phyloP scores from a whole-genome alignment of 2,797 vertebrate species.

The Ptychobarbus kaznakovi region DNA sequence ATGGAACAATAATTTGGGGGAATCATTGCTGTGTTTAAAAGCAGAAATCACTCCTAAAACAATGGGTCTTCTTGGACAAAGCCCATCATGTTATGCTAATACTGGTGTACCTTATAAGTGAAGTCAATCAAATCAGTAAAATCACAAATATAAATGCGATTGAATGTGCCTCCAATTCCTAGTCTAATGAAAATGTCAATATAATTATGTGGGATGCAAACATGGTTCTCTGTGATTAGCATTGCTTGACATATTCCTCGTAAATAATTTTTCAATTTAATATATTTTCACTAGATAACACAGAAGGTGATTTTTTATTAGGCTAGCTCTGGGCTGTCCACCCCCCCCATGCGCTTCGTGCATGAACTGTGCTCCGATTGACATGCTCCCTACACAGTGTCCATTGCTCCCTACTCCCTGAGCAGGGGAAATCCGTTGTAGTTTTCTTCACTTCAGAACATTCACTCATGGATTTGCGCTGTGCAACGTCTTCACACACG shows the following conservation, averaged over 20 bases:
- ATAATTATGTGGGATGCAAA: constrained; percentile 9
- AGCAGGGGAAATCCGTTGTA: too few relatives aligned
- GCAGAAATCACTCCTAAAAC: background rate
- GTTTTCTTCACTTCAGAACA: too few relatives aligned
- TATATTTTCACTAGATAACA: background rate
- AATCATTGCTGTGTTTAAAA: background rate
- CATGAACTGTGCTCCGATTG: too few relatives aligned
- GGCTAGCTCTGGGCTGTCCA: background rate
- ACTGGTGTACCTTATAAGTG: background rate
- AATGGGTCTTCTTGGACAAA: background rate
- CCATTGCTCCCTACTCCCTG: too few relatives aligned
- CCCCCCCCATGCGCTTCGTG: too few relatives aligned
- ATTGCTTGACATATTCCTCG: background rate
- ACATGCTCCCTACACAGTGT: too few relatives aligned
- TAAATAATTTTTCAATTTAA: background rate
- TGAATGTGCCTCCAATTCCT: background rate
- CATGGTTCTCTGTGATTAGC: background rate
- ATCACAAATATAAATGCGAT: background rate
- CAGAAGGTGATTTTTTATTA: background rate
- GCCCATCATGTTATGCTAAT: background rate
- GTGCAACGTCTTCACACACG: too few relatives aligned
- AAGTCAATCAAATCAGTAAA: constrained; percentile 2
- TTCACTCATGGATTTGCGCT: too few relatives aligned
- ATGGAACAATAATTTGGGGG: background rate
- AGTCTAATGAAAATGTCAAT: background rate